Conservation (phyloP, 2,888 invertebrate genomes). For the Acleris emargana region DNA sequence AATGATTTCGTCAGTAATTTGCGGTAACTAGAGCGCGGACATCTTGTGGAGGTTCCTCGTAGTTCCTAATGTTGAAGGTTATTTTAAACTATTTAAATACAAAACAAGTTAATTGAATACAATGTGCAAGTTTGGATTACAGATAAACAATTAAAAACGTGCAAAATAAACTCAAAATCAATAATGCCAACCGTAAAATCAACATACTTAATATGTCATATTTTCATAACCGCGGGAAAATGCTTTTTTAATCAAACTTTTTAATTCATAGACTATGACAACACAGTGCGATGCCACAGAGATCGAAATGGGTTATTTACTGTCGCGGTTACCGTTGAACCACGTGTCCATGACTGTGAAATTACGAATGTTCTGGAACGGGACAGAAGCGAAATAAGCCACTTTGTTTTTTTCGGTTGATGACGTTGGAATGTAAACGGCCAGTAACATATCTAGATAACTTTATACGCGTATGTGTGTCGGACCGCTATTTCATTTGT, state of each 20-base stretch:
- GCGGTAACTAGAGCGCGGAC: constrained; percentile 50
- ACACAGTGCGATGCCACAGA: constrained; percentile 18
- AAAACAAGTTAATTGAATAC: neutral
- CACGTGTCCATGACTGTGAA: constrained; percentile 51
- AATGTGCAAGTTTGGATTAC: no score
- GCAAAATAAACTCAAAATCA: no score
- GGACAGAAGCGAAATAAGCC: constrained; percentile 34
- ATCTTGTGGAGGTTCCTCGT: constrained; percentile 7
- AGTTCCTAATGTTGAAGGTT: constrained; percentile 2
- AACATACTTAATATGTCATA: neutral
- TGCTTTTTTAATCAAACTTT: constrained; percentile 9
- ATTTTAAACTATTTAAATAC: constrained; percentile 1
- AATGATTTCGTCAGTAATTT: constrained; percentile 55
- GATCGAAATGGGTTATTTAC: constrained; percentile 42
- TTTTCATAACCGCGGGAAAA: constrained; percentile 13
- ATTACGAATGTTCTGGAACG: constrained; percentile 41
- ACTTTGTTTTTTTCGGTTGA: constrained; percentile 22
- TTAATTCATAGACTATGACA: constrained; percentile 20
- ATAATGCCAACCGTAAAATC: no score
- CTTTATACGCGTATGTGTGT: neutral
- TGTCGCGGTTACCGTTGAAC: constrained; percentile 37
- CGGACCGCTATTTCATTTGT: neutral
- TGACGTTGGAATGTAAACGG: constrained; percentile 25
- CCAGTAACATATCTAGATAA: constrained; percentile 2
- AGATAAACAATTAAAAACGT: no score